A percentile compares a stretch with the other conserved stretches of the same genome.
Conservation (phyloP, 2,888 invertebrate genomes). For the Pristionchus mayeri region DNA sequence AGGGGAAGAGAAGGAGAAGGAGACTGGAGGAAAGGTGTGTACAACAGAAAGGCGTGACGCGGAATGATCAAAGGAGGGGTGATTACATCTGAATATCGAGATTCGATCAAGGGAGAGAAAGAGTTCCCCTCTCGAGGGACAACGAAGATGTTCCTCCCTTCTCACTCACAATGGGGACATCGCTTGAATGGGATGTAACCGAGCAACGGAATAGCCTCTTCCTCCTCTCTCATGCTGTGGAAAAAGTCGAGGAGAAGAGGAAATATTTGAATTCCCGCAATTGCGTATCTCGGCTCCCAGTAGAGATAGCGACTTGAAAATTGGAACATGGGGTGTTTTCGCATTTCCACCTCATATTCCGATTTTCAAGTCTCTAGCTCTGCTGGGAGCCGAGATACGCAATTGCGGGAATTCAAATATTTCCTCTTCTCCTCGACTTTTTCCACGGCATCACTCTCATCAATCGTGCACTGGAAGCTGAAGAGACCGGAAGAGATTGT, state of each 20-base stretch:
- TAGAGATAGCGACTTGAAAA: no score
- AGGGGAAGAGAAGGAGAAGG: background rate
- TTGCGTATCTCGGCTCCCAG: no score
- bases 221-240: no score
- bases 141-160: background rate
- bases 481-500: no score
- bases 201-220: background rate
- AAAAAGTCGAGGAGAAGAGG: no score
- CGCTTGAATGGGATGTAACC: slow-evolving; percentile 28
- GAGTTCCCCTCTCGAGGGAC: background rate
- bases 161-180: background rate
- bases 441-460: slow-evolving; percentile 23
- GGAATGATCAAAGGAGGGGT: slow-evolving; percentile 5
- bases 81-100: slow-evolving; percentile 20
- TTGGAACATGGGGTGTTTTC: no score
- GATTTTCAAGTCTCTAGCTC: no score
- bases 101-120: background rate
- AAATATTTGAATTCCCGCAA: no score
- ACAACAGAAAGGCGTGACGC: background rate
- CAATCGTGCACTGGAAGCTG: slow-evolving; percentile 37
- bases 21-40: background rate
- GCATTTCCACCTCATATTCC: no score
- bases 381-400: no score
- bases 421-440: background rate
- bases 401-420: no score